These are phyloP conservation scores for Burhinus oedicnemus DNA, from an alignment of 2,113 vertebrate species.

Conservation along the genomic window DNA sequence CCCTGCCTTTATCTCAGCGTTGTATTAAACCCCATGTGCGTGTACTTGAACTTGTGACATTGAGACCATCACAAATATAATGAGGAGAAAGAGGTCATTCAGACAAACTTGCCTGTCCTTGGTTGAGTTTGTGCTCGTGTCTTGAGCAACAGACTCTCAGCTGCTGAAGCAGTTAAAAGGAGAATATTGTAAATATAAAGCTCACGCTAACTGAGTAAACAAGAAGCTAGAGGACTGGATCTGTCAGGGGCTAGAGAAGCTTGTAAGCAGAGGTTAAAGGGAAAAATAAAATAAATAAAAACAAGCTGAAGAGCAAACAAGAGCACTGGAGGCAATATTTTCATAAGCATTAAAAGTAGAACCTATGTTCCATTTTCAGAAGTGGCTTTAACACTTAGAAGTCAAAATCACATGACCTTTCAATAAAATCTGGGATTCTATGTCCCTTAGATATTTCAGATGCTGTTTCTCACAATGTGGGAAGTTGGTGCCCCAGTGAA, in stretches of 20 bases:
- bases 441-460: background rate
- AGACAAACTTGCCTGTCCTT: background rate
- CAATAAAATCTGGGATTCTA: background rate
- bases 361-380: background rate
- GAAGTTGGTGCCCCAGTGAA: background rate
- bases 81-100: slow-evolving; percentile 29
- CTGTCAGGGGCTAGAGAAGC: background rate
- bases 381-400: background rate
- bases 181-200: background rate
- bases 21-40: background rate
- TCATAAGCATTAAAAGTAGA: slow-evolving; percentile 6
- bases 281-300: slow-evolving; percentile 4
- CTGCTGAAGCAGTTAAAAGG: background rate
- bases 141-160: background rate
- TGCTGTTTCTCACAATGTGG: background rate
- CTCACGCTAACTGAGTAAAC: slow-evolving; percentile 23
- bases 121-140: background rate
- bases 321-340: slow-evolving; percentile 1
- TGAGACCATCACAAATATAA: background rate
- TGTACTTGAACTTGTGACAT: slow-evolving; percentile 43
- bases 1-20: background rate
- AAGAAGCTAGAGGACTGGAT: slow-evolving; percentile 21
- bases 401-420: background rate
- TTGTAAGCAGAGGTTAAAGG: slow-evolving; percentile 15
- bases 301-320: slow-evolving; percentile 15